Conservation (phyloP, 92 coral and sea anemone species). For the Galaxea fascicularis region DNA sequence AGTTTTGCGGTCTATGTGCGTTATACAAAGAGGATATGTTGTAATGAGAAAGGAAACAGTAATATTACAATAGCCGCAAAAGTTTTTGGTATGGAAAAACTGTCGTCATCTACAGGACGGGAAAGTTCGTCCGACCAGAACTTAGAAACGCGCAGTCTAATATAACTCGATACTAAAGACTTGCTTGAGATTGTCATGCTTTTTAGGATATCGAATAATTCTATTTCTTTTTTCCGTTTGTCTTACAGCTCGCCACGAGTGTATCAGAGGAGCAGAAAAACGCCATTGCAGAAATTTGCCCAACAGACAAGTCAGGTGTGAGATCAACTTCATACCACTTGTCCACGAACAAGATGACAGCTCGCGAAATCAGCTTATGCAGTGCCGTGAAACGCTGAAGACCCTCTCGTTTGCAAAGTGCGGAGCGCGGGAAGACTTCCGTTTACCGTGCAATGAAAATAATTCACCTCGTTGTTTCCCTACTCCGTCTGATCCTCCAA, state of each 20-base stretch:
- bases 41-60: not conserved
- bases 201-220: not conserved
- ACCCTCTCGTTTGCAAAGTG: conserved; percentile 78
- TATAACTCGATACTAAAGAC: not conserved
- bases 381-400: conserved; percentile 67
- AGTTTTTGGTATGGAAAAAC: conserved; percentile 17
- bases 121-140: not conserved
- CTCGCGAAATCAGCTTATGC: conserved; percentile 65
- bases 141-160: conserved; percentile 1
- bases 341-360: conserved; percentile 66
- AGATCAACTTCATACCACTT: conserved; percentile 89
- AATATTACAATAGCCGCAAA: conserved; percentile 17
- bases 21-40: not conserved
- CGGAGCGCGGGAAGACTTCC: conserved; percentile 31
- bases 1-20: conserved; percentile 2
- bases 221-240: not conserved
- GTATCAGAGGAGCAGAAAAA: conserved; percentile 86
- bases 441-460: conserved; percentile 56
- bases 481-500: conserved; percentile 31
- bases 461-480: conserved; percentile 80
- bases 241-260: conserved; percentile 77
- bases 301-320: conserved; percentile 81
- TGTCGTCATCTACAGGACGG: not conserved
- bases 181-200: not conserved
- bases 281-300: conserved; percentile 81